Evolutionary conservation across 2,888 invertebrate genomes (phyloP).

Genomic region (Heliconius cydno): DNA sequence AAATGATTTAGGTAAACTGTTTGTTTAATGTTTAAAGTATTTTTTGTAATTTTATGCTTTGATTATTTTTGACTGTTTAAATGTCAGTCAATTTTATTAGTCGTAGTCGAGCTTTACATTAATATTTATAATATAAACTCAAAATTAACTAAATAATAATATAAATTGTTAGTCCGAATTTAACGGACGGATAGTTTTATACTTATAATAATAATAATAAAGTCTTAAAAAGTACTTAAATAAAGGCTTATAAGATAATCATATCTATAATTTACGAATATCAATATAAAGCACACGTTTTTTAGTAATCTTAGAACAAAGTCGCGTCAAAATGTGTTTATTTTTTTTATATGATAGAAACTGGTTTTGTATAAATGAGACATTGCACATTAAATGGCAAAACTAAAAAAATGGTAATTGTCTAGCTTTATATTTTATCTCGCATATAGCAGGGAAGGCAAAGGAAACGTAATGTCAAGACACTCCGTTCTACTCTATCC

Average conservation of each 20-base stretch:
- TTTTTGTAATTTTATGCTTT: too few species aligned
- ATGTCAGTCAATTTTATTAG: too few species aligned
- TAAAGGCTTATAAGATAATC: not conserved
- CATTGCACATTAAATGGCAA: too few species aligned
- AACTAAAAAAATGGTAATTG: not conserved
- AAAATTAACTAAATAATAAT: not conserved
- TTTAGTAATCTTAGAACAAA: conserved; percentile 23
- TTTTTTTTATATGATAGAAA: not conserved
- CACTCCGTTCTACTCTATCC: not conserved
- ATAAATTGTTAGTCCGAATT: not conserved
- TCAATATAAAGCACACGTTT: conserved; percentile 36
- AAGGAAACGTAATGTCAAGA: too few species aligned
- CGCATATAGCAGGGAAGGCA: too few species aligned
- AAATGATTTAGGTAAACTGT: too few species aligned
- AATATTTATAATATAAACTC: not conserved
- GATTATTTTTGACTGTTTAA: too few species aligned
- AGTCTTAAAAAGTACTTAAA: conserved; percentile 9
- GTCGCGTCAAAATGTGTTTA: not conserved
- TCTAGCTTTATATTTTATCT: too few species aligned
- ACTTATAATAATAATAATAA: not conserved
- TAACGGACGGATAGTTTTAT: conserved; percentile 4
- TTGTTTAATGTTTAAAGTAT: too few species aligned
- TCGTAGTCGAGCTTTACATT: conserved; percentile 4
- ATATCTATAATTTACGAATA: conserved; percentile 39
- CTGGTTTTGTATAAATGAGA: too few species aligned